A percentile compares a stretch with the other conserved stretches of the same genome.
These are phyloP conservation scores for Sylvilagus floridanus DNA, from an alignment of 2,797 vertebrate species.

Conservation along the genomic window DNA sequence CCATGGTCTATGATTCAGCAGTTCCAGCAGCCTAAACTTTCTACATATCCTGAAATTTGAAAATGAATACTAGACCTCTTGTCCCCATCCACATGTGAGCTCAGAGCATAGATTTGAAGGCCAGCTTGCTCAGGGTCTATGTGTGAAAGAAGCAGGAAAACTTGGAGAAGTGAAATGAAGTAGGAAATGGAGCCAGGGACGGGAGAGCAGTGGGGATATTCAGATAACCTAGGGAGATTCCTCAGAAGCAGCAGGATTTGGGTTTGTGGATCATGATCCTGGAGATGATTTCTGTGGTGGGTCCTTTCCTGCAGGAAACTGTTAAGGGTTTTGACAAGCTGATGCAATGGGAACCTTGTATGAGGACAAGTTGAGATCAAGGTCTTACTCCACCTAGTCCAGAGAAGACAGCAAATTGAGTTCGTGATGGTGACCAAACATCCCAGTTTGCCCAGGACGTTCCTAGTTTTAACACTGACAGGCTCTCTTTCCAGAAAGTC, in stretches of 20 bases:
- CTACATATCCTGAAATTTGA: background rate
- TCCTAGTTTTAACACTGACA: background rate
- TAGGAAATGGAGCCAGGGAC: background rate
- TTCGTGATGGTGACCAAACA: background rate
- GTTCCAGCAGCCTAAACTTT: background rate
- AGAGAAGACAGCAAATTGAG: background rate
- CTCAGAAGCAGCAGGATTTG: background rate
- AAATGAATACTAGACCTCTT: background rate
- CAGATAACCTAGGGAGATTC: background rate
- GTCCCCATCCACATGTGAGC: background rate
- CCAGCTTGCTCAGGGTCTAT: background rate
- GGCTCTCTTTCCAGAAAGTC: background rate
- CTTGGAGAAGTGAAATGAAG: background rate
- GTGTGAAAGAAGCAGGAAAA: constrained; percentile 13
- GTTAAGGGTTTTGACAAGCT: background rate
- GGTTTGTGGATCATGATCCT: background rate
- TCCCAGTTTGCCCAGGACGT: background rate
- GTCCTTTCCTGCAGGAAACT: background rate
- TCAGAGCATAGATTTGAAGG: background rate
- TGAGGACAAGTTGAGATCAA: background rate
- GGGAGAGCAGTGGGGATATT: background rate
- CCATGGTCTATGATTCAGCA: background rate
- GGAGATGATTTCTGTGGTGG: background rate
- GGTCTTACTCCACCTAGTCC: background rate
- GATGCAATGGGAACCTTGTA: background rate